Conservation (phyloP, 2,888 invertebrate genomes). For the Hydraecia micacea region DNA sequence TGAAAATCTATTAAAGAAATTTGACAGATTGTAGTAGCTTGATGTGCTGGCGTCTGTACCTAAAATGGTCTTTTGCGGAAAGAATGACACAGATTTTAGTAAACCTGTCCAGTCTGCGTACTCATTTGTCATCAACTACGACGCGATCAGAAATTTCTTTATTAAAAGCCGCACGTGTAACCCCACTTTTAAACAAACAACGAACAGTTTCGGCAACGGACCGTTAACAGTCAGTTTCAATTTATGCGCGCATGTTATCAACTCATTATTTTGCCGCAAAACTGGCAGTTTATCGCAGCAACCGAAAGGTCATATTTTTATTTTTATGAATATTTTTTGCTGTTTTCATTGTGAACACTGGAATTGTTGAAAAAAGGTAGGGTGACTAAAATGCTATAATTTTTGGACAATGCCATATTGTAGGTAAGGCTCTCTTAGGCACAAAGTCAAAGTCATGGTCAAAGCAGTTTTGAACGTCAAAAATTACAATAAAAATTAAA, state of each 20-base stretch:
- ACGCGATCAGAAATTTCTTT: neutral
- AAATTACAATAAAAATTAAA: too few species aligned
- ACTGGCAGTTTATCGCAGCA: constrained; percentile 30
- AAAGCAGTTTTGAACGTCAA: too few species aligned
- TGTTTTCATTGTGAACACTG: neutral
- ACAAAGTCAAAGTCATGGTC: neutral
- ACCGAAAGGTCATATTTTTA: constrained; percentile 33
- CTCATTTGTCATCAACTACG: neutral
- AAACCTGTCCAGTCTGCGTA: neutral
- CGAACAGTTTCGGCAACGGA: constrained; percentile 26
- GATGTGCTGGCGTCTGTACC: too few species aligned
- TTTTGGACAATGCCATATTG: neutral
- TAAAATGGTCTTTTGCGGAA: neutral
- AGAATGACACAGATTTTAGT: neutral
- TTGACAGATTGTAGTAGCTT: too few species aligned
- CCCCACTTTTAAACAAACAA: constrained; percentile 19
- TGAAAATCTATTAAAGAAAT: too few species aligned
- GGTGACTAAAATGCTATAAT: neutral
- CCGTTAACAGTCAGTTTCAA: constrained; percentile 58
- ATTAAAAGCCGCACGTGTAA: constrained; percentile 1
- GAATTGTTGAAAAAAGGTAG: neutral
- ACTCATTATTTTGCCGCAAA: constrained; percentile 63
- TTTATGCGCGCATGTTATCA: constrained; percentile 63
- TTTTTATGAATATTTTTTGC: constrained; percentile 1
- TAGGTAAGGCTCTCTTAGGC: neutral